Evolutionary conservation across 2,888 invertebrate species (phyloP).

Genomic region (Napeogenes sylphis): DNA sequence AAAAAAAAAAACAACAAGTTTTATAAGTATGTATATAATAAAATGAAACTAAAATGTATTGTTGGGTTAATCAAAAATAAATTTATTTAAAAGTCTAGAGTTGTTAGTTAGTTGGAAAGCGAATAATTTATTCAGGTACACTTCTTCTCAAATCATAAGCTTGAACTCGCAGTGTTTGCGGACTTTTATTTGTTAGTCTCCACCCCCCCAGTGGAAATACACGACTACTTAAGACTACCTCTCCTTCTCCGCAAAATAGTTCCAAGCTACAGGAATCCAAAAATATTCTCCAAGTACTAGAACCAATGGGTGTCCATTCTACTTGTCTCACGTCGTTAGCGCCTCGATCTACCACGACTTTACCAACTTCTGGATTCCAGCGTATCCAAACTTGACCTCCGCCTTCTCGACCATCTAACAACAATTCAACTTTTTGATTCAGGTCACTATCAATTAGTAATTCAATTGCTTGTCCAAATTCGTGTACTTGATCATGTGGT

Average conservation of each 20-base stretch:
- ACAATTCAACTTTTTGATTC: constrained; percentile 45
- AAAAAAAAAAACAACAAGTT: no score
- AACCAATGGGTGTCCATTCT: constrained; percentile 56
- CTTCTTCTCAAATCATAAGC: constrained; percentile 54
- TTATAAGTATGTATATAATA: no score
- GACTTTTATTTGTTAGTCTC: constrained; percentile 55
- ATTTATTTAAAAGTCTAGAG: no score
- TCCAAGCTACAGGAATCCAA: constrained; percentile 67
- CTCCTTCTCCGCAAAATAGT: constrained; percentile 68
- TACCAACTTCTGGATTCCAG: constrained; percentile 52
- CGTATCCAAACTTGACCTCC: constrained; percentile 46
- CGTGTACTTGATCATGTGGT: constrained; percentile 33
- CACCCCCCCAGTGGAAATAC: constrained; percentile 60
- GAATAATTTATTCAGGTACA: constrained; percentile 40
- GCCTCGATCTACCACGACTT: constrained; percentile 55
- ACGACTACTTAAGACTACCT: constrained; percentile 67
- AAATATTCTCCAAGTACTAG: constrained; percentile 55
- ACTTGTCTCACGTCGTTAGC: constrained; percentile 58
- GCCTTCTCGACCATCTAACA: constrained; percentile 51
- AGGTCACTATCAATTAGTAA: constrained; percentile 50
- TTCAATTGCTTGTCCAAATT: constrained; percentile 58
- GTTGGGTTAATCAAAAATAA: no score
- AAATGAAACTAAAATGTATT: no score
- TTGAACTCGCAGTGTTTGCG: constrained; percentile 45
- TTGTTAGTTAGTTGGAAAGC: no score